A percentile compares a stretch with the other conserved stretches of the same genome.
Conservation (phyloP, 2,888 invertebrate species). For the Chalcosyrphus nemorum region DNA sequence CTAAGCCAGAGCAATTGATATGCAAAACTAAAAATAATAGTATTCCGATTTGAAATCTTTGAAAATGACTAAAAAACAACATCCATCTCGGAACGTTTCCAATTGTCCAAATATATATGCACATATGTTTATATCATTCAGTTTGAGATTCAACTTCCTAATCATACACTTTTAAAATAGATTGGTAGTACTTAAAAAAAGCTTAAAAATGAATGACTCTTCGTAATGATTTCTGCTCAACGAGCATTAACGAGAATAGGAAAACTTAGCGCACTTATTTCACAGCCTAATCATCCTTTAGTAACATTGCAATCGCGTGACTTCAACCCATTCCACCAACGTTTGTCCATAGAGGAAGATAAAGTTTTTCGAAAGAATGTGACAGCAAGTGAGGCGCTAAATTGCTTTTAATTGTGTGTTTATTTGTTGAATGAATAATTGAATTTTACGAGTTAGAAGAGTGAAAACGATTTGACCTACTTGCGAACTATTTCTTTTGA, state of each 20-base stretch:
- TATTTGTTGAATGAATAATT: slow-evolving; percentile 72
- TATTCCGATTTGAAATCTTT: slow-evolving; percentile 14
- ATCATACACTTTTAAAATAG: not conserved
- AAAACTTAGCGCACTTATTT: slow-evolving; percentile 23
- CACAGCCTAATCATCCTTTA: slow-evolving; percentile 51
- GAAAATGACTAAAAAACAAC: not conserved
- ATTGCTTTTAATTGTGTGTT: slow-evolving; percentile 72
- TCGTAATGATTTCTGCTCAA: slow-evolving; percentile 49
- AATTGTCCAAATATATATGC: not conserved
- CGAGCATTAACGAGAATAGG: slow-evolving; percentile 10
- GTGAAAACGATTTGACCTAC: slow-evolving; percentile 68
- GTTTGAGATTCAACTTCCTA: not conserved
- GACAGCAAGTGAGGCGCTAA: slow-evolving; percentile 69
- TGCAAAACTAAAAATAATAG: slow-evolving; percentile 9
- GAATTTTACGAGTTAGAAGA: slow-evolving; percentile 68
- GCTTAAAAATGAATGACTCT: slow-evolving; percentile 9
- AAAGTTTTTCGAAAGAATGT: slow-evolving; percentile 62
- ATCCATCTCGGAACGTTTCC: not conserved
- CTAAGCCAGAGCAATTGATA: slow-evolving; percentile 10
- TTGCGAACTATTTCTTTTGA: slow-evolving; percentile 43
- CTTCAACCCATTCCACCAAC: slow-evolving; percentile 42
- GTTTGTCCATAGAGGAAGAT: slow-evolving; percentile 31
- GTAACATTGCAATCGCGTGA: slow-evolving; percentile 62
- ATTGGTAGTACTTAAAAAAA: not conserved
- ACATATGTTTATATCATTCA: too few species aligned